A percentile compares a stretch with the other conserved stretches of the same genome.
Conservation (phyloP, 2,888 invertebrate genomes). For the Archaeoteleia sp. region DNA sequence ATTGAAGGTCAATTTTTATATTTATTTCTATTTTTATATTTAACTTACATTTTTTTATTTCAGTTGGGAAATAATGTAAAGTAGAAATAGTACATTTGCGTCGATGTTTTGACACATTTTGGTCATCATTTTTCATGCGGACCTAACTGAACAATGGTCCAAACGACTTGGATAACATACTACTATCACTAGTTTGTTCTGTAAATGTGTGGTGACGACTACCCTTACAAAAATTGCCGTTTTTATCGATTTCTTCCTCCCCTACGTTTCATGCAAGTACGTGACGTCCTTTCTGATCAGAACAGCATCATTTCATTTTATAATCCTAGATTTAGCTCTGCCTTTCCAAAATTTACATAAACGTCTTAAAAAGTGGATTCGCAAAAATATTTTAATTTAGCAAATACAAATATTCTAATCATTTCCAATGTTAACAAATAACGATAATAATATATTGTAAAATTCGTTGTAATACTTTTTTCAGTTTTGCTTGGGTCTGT, state of each 20-base stretch:
- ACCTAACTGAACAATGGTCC: constrained; percentile 25
- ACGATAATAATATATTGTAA: too few relatives aligned
- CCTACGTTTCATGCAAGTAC: constrained; percentile 23
- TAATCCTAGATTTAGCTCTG: constrained; percentile 23
- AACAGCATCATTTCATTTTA: constrained; percentile 38
- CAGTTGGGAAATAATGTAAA: constrained; percentile 21
- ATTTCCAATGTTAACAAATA: too few relatives aligned
- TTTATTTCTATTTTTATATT: constrained; percentile 20
- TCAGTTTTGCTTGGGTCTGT: too few relatives aligned
- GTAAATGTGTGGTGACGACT: constrained; percentile 40
- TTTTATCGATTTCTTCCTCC: constrained; percentile 44
- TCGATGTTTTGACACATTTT: constrained; percentile 32
- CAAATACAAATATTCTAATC: too few relatives aligned
- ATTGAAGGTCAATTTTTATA: too few relatives aligned
- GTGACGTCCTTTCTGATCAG: constrained; percentile 31
- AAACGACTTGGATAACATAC: constrained; percentile 38
- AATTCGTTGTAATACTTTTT: too few relatives aligned
- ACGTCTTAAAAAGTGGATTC: constrained; percentile 5
- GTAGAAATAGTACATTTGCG: constrained; percentile 33
- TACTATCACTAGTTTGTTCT: constrained; percentile 45
- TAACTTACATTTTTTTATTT: constrained; percentile 18
- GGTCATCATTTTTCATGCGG: constrained; percentile 40
- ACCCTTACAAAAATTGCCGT: constrained; percentile 35
- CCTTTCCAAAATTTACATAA: constrained; percentile 20
- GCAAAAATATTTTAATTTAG: not conserved